Evolutionary conservation across 2,113 vertebrate genomes (phyloP), one percentile per base, ranked within the genome.

Genomic region (Psilopsiagon aurifrons): DNA sequence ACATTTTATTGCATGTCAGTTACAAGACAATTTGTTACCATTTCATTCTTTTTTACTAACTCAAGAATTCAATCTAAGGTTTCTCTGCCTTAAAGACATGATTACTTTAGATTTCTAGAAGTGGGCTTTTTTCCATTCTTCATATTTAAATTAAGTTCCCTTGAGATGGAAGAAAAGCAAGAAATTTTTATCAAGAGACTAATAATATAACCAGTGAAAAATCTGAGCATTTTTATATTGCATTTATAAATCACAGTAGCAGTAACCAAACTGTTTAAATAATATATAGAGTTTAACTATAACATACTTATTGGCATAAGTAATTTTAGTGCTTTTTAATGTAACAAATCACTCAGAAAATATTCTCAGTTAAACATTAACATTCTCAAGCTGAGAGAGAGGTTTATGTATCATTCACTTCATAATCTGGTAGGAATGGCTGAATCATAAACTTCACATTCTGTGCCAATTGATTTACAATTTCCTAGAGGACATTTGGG

Each of bases 101-200:
- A 94, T 81, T 96, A 88, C 91, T 94, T 97, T 96, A 92, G 67
- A 91, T 97, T 97, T 97, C 95, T 95, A 88, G 88, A 96, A 97
- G 64, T 92, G 81, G 75, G 84, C 24, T 89, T 90, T 78, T 83
- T 89, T 94, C 96, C 86, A 97, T 97, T 97, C 97, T 98, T 98
- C 97, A 93, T 97, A 97, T 98, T 98, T 97, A 98, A 98, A 98
- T 98, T 86, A 95, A 83, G 81, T 91, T 97, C 97, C 95, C 97
- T 96, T 95, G 97, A 98, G 97, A 96, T 95, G 74, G 83, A 95
- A 98, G 96, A 95, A 98, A 98, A 97, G 96, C 96, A 95, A 94
- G 92, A 77, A 86, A 94, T 97, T 98, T 97, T 96, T 97, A 97
- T 97, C 97, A 96, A 96, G 97, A 97, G 97, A 97, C 97, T 97